Conservation (phyloP, 1,140 invertebrate species). For the Limonius californicus region DNA sequence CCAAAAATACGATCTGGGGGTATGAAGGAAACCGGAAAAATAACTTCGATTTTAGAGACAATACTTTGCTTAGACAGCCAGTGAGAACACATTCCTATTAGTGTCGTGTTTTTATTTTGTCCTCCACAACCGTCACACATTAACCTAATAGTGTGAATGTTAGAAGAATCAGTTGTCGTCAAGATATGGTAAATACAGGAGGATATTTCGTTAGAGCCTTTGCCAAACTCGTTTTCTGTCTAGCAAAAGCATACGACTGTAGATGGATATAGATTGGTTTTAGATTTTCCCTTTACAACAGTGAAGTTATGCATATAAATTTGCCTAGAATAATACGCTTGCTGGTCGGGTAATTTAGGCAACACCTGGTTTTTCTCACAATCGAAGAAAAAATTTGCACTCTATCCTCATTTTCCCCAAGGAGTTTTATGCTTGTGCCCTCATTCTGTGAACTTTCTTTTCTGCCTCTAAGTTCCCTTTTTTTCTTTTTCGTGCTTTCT, state of each 20-base stretch:
- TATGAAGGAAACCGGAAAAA: background rate
- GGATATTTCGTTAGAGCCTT: slow-evolving; percentile 41
- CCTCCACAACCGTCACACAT: slow-evolving; percentile 32
- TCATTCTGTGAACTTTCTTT: slow-evolving; percentile 1
- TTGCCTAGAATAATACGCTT: slow-evolving; percentile 42
- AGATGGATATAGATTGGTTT: slow-evolving; percentile 28
- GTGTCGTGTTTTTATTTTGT: slow-evolving; percentile 36
- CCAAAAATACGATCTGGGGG: slow-evolving; percentile 30
- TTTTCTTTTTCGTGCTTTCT: background rate
- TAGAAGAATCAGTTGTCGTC: slow-evolving; percentile 23
- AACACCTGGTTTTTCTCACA: slow-evolving; percentile 42
- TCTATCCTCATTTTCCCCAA: background rate
- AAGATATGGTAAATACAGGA: slow-evolving; percentile 36
- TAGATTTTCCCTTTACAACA: slow-evolving; percentile 41
- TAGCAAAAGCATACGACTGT: slow-evolving; percentile 26
- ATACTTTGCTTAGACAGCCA: background rate
- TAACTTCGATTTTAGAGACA: slow-evolving; percentile 6
- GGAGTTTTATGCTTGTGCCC: background rate
- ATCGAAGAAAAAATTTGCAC: slow-evolving; percentile 38
- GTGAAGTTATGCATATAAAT: slow-evolving; percentile 45
- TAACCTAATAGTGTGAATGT: slow-evolving; percentile 26
- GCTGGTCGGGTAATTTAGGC: background rate
- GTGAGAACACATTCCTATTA: slow-evolving; percentile 25
- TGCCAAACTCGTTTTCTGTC: slow-evolving; percentile 23
- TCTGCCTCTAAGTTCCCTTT: background rate